Evolutionary conservation across 1,140 invertebrate genomes (phyloP).

Genomic region (Sycophila sp.): DNA sequence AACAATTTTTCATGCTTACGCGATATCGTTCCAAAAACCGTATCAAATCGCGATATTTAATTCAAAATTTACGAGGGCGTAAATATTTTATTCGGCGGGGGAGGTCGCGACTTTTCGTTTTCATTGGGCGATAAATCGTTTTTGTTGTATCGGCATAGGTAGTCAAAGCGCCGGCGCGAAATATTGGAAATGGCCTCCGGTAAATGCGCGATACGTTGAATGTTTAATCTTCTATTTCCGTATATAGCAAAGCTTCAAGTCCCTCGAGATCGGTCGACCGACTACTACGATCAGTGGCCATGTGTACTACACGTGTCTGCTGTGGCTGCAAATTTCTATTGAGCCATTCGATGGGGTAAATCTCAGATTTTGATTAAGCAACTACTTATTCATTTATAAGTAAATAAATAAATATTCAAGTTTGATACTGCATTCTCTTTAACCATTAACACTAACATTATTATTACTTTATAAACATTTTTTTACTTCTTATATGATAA

Average conservation of each 20-base stretch:
- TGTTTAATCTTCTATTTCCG: constrained; percentile 53
- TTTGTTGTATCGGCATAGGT: constrained; percentile 4
- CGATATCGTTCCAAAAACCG: neutral
- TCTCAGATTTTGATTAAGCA: too few species aligned
- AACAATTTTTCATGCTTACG: neutral
- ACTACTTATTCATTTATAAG: too few species aligned
- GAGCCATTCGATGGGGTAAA: neutral
- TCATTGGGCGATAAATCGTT: constrained; percentile 30
- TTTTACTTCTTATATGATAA: too few species aligned
- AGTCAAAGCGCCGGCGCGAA: constrained; percentile 46
- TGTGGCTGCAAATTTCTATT: constrained; percentile 19
- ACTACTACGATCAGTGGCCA: constrained; percentile 15
- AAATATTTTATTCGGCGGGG: constrained; percentile 30
- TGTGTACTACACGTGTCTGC: neutral
- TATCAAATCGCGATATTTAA: constrained; percentile 22
- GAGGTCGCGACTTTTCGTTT: constrained; percentile 32
- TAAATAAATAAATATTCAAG: too few species aligned
- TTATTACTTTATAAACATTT: too few species aligned
- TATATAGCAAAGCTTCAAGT: constrained; percentile 40
- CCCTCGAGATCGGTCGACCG: constrained; percentile 46
- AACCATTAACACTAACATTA: too few species aligned
- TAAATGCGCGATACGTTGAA: constrained; percentile 54
- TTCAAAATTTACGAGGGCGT: constrained; percentile 14
- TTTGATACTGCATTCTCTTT: too few species aligned
- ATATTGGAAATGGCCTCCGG: constrained; percentile 52